Conservation (phyloP, 2,797 vertebrate species). For the Presbytis comata region DNA sequence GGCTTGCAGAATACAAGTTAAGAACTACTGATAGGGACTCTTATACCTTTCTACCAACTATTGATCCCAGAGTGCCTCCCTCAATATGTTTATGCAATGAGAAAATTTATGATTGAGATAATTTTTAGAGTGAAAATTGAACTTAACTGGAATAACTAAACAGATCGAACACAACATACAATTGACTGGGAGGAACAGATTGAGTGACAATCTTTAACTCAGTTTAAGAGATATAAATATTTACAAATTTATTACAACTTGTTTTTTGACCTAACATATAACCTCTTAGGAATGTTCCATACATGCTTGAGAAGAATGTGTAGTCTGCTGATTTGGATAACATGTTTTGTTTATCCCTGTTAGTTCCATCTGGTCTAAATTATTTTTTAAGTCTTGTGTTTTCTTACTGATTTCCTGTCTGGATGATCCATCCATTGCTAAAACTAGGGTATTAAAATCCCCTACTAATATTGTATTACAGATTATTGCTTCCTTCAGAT, state of each 20-base stretch:
- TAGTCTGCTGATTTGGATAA: background rate
- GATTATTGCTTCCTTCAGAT: background rate
- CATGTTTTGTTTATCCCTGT: background rate
- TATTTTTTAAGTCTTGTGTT: background rate
- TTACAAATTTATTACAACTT: background rate
- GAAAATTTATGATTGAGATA: background rate
- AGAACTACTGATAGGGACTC: background rate
- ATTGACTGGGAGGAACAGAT: background rate
- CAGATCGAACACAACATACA: background rate
- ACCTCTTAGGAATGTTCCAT: background rate
- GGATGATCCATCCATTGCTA: background rate
- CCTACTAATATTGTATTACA: background rate
- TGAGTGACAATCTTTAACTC: background rate
- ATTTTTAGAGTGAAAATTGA: background rate
- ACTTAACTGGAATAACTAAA: background rate
- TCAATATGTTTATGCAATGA: constrained; percentile 34
- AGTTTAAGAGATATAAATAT: background rate
- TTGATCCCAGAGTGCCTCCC: background rate
- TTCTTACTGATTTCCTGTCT: background rate
- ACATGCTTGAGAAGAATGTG: background rate
- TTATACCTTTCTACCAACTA: background rate
- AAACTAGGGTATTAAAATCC: background rate
- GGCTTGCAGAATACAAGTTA: background rate
- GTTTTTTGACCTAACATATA: background rate
- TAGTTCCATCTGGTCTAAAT: background rate